Evolutionary conservation across 2,888 invertebrate species (phyloP), one percentile per base, ranked within the genome.

Genomic region (Pelosia muscerda): DNA sequence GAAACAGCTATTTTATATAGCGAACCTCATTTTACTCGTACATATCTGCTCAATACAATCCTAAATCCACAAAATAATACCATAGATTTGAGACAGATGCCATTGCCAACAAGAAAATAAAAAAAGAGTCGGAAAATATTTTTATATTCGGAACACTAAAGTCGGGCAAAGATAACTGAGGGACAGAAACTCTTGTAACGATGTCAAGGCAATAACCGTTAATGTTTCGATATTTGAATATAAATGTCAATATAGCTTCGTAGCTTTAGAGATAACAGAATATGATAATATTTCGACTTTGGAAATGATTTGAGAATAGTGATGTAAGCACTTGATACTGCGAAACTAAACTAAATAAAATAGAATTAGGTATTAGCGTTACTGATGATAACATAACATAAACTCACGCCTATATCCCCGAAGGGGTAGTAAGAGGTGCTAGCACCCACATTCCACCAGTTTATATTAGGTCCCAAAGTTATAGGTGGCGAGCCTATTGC

Each of bases 211-310:
- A 49, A 49, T 49, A 55, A 55, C 25, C 55, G 55, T 55, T 55
- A 55, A 23, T 55, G 25, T 55, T 55, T 55, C 55, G 15, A 55
- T 23, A 55, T 55, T 55, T 23, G 55, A 49, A 49, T 49, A 49
- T n/a, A 49, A 49, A 49, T 49, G 49, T 49, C n/a, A n/a, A 49
- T 49, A 49, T 49, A 6, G n/a, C 49, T 49, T 42, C 63, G 63
- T 63, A 25, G 55, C 55, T 55, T 34, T 23, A 54, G 34, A 55
- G 55, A 63, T 55, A 38, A 34, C 63, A 63, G 28, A 26, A 22
- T 49, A 49, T n/a, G n/a, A n/a, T 49, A 49, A n/a, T 49, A 49
- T 9, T 49, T 49, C n/a, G 49, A 49, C 8, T 19, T 49, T 19
- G 49, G n/a, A 49, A 49, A 2, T n/a, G 49, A 49, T 49, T 49